Percentiles rank a stretch among this genome's conserved stretches.
phyloP scores from a whole-genome alignment of 1,140 invertebrate species.

The Andricus grossulariae region DNA sequence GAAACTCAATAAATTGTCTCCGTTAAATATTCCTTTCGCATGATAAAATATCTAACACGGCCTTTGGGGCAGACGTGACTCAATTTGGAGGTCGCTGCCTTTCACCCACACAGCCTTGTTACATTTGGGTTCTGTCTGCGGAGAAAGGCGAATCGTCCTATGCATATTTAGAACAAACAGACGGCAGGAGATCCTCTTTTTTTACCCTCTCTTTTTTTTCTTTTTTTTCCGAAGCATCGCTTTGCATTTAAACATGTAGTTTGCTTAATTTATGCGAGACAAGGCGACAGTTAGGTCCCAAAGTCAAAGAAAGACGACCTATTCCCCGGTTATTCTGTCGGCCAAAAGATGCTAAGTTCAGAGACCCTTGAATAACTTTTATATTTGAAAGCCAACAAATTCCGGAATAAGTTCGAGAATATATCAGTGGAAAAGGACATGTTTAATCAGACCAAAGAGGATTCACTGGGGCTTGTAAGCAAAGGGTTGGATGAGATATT shows the following conservation, averaged over 20 bases:
- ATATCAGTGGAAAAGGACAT: not conserved
- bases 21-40: conserved; percentile 13
- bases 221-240: conserved; percentile 30
- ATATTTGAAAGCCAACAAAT: not conserved
- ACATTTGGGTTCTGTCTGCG: conserved; percentile 4
- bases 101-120: conserved; percentile 16
- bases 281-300: conserved; percentile 19
- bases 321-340: not conserved
- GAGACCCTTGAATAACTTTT: not conserved
- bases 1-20: not conserved
- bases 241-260: conserved; percentile 53
- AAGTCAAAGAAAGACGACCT: not conserved
- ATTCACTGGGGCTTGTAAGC: not conserved
- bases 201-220: not conserved
- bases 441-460: conserved; percentile 6
- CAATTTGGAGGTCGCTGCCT: conserved; percentile 18
- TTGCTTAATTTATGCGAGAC: conserved; percentile 49
- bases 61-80: conserved; percentile 24
- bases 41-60: conserved; percentile 28
- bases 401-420: not conserved
- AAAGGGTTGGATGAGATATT: too few relatives aligned
- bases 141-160: conserved; percentile 21
- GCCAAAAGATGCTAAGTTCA: conserved; percentile 1
- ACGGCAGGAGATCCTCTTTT: conserved; percentile 1
- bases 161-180: conserved; percentile 47